phyloP scores from a whole-genome alignment of 1,140 invertebrate species.

The Lucilia cuprina region DNA sequence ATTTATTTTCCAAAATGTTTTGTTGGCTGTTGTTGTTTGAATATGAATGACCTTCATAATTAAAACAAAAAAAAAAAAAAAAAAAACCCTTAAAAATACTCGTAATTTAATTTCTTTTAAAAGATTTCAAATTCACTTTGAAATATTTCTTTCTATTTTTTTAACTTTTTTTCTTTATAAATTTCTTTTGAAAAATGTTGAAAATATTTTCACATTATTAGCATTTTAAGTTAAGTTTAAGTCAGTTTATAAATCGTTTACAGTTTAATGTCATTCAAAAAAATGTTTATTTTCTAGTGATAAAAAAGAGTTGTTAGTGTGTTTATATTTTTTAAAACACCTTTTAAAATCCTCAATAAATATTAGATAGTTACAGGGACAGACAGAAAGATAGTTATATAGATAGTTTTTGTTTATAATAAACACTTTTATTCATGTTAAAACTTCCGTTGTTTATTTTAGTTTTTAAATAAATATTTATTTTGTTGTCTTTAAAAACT shows the following conservation, averaged over 20 bases:
- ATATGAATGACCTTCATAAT: slow-evolving; percentile 11
- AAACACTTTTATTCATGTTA: neutral
- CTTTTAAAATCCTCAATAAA: too few relatives aligned
- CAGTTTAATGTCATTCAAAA: neutral
- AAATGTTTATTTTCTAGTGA: too few relatives aligned
- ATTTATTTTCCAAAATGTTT: neutral
- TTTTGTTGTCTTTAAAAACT: neutral
- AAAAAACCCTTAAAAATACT: too few relatives aligned
- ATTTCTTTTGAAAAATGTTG: neutral
- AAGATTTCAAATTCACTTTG: neutral
- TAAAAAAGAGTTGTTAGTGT: too few relatives aligned
- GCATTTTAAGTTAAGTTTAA: neutral
- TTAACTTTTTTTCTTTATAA: neutral
- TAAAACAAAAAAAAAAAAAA: neutral
- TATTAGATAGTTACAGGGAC: too few relatives aligned
- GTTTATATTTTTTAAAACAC: too few relatives aligned
- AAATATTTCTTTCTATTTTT: neutral
- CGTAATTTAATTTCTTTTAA: neutral
- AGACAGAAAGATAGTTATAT: too few relatives aligned
- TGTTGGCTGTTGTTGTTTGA: neutral
- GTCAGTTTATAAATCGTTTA: neutral
- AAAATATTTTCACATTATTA: neutral
- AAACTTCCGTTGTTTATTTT: neutral
- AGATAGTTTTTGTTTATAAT: neutral
- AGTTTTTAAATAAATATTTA: neutral